Evolutionary conservation across 2,113 vertebrate species (phyloP), one percentile per base, ranked within the genome.

Genomic region (Otus sunia): DNA sequence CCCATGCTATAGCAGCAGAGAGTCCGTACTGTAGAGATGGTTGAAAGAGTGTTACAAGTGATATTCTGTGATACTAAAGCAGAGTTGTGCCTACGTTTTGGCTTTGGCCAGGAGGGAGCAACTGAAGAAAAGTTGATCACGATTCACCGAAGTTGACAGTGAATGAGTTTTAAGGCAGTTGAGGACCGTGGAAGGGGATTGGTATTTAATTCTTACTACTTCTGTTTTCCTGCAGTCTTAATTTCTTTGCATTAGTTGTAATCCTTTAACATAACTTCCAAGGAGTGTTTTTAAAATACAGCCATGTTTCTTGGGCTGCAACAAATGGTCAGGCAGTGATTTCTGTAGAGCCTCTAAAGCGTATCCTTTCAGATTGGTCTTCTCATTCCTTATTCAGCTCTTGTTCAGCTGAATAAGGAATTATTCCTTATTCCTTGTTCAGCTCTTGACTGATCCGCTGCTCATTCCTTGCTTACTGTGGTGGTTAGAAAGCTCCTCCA

Each of bases 21-120:
- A 56, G 56, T 15, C 56, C 5, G 0, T n/a, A 53, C 32, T 2
- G 0, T 3, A 12, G 66, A 85, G 47, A 1, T 63, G 52, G 43
- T 43, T 63, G 41, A 14, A 37, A 17, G 47, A 41, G 49, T 20
- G 26, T 63, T 55, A 32, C 5, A 56, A 29, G 37, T 10, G 1
- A n/a, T 50, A 15, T 43, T 81, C 37, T 68, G 20, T 2, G 3
- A 12, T 37, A 12, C 6, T 30, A 12, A 64, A 74, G 49, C 14
- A 12, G 56, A 68, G 39, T 9, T 32, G 12, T 39, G 36, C 49
- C 58, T 63, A 3, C 1, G 0, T 43, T 85, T 69, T 87, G n/a
- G 74, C 59, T 56, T 64, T 43, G 43, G 23, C 32, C 12, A 3
- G 45, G 59, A 59, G 52, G 58, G 18, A 79, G 41, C 37, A 45